Evolutionary conservation across 2,888 invertebrate genomes (phyloP).

Genomic region (Yponomeuta evonymella): DNA sequence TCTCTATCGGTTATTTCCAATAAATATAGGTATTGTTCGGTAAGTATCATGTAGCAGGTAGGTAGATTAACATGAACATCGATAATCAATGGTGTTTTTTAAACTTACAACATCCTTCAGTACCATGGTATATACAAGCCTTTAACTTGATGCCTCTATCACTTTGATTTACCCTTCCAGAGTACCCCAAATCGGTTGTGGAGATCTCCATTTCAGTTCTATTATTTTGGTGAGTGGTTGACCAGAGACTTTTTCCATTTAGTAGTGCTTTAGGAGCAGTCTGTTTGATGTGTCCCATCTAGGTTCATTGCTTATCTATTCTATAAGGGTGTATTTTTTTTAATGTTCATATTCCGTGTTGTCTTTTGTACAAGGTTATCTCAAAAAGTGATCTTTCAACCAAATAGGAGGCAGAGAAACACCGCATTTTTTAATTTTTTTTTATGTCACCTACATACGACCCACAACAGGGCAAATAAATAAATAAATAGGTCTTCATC

Average conservation of each 20-base stretch:
- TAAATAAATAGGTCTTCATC: no score
- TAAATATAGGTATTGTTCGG: no score
- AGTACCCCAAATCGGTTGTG: background rate
- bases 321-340: background rate
- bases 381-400: no score
- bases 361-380: background rate
- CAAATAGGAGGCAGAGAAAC: no score
- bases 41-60: no score
- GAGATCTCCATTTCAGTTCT: background rate
- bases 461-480: no score
- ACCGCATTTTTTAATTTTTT: no score
- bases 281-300: background rate
- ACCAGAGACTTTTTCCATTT: background rate
- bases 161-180: background rate
- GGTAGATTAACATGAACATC: no score
- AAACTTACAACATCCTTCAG: no score
- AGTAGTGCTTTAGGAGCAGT: background rate
- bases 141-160: background rate
- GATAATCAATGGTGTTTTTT: no score
- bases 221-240: background rate
- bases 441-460: no score
- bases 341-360: background rate
- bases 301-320: background rate
- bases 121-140: background rate
- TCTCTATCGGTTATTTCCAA: no score